Evolutionary conservation across 2,113 vertebrate genomes (phyloP).

Genomic region (Trichechus manatus): DNA sequence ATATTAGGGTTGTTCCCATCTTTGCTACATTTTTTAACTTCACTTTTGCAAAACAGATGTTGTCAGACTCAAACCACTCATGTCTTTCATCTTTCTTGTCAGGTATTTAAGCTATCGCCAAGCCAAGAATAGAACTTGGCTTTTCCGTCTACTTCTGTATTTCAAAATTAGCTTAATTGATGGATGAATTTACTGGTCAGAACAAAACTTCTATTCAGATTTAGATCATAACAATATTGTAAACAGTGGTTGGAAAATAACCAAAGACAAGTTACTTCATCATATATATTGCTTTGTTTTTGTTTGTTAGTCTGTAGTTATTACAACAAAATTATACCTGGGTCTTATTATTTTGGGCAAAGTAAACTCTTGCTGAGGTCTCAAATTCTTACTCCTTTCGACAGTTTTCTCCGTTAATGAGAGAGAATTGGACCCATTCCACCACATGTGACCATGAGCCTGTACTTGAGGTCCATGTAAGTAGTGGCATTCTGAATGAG

Average conservation of each 20-base stretch:
- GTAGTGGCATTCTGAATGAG: background rate
- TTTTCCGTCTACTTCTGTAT: background rate
- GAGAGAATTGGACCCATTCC: conserved; percentile 29
- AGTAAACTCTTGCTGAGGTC: conserved; percentile 15
- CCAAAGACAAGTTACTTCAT: conserved; percentile 18
- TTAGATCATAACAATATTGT: background rate
- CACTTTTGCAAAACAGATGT: background rate
- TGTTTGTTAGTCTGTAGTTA: background rate
- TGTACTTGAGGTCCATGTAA: background rate
- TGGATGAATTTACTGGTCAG: background rate
- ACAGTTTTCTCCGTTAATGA: conserved; percentile 6
- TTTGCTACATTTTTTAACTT: background rate
- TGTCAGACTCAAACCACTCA: background rate
- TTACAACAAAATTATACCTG: background rate
- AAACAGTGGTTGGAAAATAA: background rate
- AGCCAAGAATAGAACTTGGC: background rate
- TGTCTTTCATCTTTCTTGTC: background rate
- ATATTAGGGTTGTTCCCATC: background rate
- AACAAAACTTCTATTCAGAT: background rate
- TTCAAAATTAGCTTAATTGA: background rate
- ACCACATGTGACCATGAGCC: background rate
- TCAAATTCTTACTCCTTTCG: background rate
- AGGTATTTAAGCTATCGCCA: background rate
- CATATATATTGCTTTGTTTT: background rate
- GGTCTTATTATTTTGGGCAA: conserved; percentile 8